Evolutionary conservation across 1,140 invertebrate species (phyloP).

Genomic region (Penaeus chinensis): DNA sequence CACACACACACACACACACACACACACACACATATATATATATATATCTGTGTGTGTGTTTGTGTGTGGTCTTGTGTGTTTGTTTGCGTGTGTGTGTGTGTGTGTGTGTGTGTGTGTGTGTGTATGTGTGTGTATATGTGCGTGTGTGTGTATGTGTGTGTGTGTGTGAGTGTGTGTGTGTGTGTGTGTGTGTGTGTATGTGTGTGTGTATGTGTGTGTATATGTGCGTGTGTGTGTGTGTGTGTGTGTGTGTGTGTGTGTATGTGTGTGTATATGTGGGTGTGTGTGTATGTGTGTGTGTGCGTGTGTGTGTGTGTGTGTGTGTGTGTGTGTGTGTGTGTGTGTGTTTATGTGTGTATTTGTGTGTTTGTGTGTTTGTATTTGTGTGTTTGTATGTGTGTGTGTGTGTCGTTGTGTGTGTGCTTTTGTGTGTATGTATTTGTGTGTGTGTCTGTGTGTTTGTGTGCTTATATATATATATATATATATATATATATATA

Average conservation of each 20-base stretch:
- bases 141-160: not conserved
- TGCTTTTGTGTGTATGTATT: slow-evolving; percentile 22
- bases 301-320: no score
- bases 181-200: slow-evolving; percentile 15
- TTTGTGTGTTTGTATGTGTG: not conserved
- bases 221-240: not conserved
- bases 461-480: not conserved
- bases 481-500: no score
- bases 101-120: not conserved
- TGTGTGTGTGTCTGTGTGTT: not conserved
- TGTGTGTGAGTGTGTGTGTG: not conserved
- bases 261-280: not conserved
- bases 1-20: not conserved
- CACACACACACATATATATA: not conserved
- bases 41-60: not conserved
- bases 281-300: no score
- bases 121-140: not conserved
- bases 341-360: not conserved
- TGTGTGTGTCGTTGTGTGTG: not conserved
- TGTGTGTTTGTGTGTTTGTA: not conserved
- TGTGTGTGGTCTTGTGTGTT: not conserved
- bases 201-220: slow-evolving; percentile 7
- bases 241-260: no score
- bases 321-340: no score
- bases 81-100: not conserved